Evolutionary conservation across 2,113 vertebrate genomes (phyloP).

Genomic region (Oriolus oriolus): DNA sequence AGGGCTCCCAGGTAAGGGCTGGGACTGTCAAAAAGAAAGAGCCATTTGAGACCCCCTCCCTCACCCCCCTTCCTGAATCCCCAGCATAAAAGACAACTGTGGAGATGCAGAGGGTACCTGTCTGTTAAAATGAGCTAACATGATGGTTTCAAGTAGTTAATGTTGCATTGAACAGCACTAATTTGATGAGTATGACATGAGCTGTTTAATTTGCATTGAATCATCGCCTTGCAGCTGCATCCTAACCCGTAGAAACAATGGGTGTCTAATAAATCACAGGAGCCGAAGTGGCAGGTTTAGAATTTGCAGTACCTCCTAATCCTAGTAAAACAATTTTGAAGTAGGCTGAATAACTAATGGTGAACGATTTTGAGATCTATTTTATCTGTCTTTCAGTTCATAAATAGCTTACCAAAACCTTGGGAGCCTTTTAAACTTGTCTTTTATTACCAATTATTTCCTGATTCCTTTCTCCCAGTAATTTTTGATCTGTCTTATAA

Average conservation of each 20-base stretch:
- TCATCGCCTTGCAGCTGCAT: neutral
- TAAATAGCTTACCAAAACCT: neutral
- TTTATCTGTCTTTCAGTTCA: neutral
- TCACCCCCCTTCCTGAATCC: rapidly evolving
- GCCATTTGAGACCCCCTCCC: neutral
- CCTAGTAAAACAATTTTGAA: neutral
- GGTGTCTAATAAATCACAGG: neutral
- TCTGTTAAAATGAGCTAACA: neutral
- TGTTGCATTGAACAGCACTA: neutral
- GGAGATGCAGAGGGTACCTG: neutral
- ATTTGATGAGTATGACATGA: neutral
- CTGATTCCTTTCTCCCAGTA: neutral
- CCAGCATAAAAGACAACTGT: neutral
- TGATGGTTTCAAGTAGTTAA: neutral
- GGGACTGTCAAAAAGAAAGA: neutral
- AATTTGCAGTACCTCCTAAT: neutral
- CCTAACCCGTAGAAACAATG: neutral
- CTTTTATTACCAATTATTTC: neutral
- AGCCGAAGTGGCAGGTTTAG: neutral
- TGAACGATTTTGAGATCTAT: neutral
- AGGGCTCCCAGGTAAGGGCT: neutral
- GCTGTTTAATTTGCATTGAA: neutral
- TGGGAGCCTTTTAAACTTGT: neutral
- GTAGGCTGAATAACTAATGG: neutral
- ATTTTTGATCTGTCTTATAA: neutral